A percentile compares a stretch with the other conserved stretches of the same genome.
phyloP scores from a whole-genome alignment of 2,113 vertebrate species.

The Phaethon lepturus region DNA sequence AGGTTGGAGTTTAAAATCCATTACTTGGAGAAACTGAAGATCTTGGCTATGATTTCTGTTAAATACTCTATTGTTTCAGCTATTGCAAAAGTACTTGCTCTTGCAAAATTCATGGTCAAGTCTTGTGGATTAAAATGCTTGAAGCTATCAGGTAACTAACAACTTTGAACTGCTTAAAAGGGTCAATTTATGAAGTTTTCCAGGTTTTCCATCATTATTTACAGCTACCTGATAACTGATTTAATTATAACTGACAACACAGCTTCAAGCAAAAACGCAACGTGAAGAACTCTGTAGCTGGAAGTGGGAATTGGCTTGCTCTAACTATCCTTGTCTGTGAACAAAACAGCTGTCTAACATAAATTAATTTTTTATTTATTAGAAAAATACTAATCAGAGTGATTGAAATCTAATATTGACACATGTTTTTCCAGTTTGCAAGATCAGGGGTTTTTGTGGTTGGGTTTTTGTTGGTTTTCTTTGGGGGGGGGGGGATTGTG shows the following conservation, averaged over 20 bases:
- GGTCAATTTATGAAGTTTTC: background rate
- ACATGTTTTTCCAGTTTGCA: background rate
- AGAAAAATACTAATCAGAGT: background rate
- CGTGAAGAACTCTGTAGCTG: background rate
- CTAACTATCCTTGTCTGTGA: background rate
- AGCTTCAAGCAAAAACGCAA: background rate
- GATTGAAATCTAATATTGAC: background rate
- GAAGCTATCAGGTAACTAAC: background rate
- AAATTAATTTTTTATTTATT: background rate
- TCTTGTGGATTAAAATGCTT: background rate
- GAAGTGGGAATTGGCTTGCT: background rate
- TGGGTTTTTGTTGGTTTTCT: fast-evolving
- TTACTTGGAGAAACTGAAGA: background rate
- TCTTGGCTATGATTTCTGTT: background rate
- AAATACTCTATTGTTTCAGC: background rate
- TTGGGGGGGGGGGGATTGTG: fast-evolving
- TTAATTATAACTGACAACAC: background rate
- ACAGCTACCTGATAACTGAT: background rate
- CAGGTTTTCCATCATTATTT: background rate
- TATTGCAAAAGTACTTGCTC: background rate
- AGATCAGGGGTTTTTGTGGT: background rate
- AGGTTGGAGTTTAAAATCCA: background rate
- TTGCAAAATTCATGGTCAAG: background rate
- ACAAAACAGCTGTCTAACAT: background rate
- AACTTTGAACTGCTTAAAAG: background rate